Conservation (phyloP, 2,113 vertebrate genomes). For the Saccopteryx leptura region DNA sequence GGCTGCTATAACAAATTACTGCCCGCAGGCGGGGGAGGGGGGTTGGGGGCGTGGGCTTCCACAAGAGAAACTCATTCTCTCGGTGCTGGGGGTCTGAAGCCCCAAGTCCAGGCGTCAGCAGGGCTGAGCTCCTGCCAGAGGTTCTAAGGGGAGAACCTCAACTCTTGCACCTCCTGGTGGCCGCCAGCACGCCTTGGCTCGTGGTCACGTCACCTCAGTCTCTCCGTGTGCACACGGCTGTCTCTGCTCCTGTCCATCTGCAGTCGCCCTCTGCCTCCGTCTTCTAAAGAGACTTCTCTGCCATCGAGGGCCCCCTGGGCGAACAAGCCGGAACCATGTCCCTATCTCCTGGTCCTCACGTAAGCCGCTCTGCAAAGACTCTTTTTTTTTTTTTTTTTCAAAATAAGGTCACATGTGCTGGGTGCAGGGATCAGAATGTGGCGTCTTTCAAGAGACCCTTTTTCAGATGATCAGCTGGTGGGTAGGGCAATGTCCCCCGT, state of each 20-base stretch:
- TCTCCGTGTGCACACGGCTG: rapidly evolving
- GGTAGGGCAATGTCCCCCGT: rapidly evolving
- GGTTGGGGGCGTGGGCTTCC: no score
- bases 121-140: rapidly evolving
- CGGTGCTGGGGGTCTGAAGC: rapidly evolving
- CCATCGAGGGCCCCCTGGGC: rapidly evolving
- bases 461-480: rapidly evolving
- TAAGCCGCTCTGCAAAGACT: background rate
- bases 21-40: no score
- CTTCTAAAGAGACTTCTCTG: rapidly evolving
- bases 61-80: rapidly evolving
- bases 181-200: rapidly evolving
- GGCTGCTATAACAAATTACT: no score
- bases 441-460: rapidly evolving
- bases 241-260: rapidly evolving
- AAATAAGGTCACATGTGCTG: no score
- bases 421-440: background rate
- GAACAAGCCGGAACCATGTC: rapidly evolving
- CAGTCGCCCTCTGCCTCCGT: rapidly evolving
- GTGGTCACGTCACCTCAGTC: rapidly evolving
- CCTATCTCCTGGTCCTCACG: background rate
- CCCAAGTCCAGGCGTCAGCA: rapidly evolving
- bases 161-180: rapidly evolving
- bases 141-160: rapidly evolving
- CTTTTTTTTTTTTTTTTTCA: no score